Conservation (phyloP, 2,113 vertebrate genomes). For the Todiramphus chloris region DNA sequence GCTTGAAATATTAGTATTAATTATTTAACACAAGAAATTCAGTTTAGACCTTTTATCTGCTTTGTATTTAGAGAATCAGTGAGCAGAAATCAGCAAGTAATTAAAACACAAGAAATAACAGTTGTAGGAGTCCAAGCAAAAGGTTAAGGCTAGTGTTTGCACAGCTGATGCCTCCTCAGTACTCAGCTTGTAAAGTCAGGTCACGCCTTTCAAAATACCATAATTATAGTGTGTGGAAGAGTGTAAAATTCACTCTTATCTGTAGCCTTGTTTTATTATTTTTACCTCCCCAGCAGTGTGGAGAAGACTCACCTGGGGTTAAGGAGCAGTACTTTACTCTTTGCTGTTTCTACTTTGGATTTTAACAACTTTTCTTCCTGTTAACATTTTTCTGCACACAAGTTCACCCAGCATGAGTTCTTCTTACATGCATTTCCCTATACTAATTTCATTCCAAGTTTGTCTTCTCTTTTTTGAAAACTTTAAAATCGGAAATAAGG, state of each 20-base stretch:
- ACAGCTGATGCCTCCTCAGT: neutral
- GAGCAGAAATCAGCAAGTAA: neutral
- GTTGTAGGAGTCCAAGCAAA: neutral
- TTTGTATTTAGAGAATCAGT: neutral
- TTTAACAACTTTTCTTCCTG: neutral
- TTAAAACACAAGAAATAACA: neutral
- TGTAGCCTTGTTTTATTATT: neutral
- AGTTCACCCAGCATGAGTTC: neutral
- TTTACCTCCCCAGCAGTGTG: neutral
- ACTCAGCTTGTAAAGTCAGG: neutral
- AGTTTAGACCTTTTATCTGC: neutral
- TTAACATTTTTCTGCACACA: neutral
- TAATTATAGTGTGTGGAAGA: neutral
- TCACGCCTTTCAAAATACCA: neutral
- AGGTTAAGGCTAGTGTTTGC: neutral
- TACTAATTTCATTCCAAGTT: neutral
- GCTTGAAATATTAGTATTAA: neutral
- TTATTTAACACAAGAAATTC: neutral
- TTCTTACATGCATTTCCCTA: neutral
- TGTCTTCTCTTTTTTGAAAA: neutral
- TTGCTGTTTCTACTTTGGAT: neutral
- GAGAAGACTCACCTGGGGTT: neutral
- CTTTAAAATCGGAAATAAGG: neutral
- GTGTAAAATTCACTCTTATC: neutral
- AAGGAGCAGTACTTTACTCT: neutral